These are phyloP conservation scores for Eptesicus fuscus DNA, from an alignment of 2,113 vertebrate species.

Conservation along the genomic window DNA sequence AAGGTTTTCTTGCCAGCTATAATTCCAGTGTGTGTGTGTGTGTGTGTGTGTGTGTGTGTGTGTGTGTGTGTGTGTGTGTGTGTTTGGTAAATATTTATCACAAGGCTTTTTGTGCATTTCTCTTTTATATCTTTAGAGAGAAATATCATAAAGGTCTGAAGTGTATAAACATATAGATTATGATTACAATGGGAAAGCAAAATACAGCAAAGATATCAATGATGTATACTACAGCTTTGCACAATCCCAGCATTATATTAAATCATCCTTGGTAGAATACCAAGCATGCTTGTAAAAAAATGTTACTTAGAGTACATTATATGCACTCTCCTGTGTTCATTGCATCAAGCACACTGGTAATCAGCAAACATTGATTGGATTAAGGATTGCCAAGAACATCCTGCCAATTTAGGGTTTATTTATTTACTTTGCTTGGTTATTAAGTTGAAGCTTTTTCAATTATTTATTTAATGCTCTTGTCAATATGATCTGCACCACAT, in stretches of 20 bases:
- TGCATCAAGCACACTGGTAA: background rate
- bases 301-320: background rate
- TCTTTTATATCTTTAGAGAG: background rate
- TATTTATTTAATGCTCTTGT: slow-evolving; percentile 37
- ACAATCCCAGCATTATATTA: background rate
- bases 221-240: background rate
- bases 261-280: background rate
- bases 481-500: background rate
- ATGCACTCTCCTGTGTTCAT: background rate
- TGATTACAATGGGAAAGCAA: background rate
- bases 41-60: background rate
- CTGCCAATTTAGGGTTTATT: background rate
- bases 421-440: slow-evolving; percentile 42
- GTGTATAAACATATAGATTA: background rate
- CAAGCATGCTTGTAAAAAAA: background rate
- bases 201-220: background rate
- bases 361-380: background rate
- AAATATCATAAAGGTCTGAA: background rate
- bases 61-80: background rate
- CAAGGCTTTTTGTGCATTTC: background rate
- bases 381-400: background rate
- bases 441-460: background rate
- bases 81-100: background rate
- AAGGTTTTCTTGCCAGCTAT: background rate
- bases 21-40: background rate